Evolutionary conservation across 2,888 invertebrate genomes (phyloP), one percentile per base, ranked within the genome.

Genomic region (Balanococcus diminutus): DNA sequence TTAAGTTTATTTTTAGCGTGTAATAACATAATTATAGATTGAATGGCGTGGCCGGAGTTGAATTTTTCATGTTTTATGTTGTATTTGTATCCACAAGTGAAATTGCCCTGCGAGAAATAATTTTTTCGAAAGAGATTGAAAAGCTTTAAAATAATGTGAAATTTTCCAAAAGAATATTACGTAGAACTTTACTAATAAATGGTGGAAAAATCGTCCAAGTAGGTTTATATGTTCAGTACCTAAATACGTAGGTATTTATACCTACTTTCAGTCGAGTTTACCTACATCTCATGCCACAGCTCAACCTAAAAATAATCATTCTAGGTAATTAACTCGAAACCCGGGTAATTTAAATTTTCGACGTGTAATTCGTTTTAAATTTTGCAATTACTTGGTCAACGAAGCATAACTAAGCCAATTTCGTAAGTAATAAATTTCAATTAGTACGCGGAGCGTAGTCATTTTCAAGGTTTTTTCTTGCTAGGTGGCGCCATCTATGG

Each of bases 381-480:
- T 79, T 79, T 9, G 31, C 75, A 79, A 79, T 36, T 79, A 36
- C 75, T 79, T 11, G 32, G 36, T 22, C 36, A 36, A 36, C 75
- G 36, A 19, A 79, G 75, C 36, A 36, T 79, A 36, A 11, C 31
- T 36, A 79, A 36, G 36, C 28, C n/a, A 79, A 36, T 79, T 36
- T 32, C 31, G 31, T 36, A 79, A n/a, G 75, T 79, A 32, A 36
- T 79, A 79, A 36, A 79, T 79, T 79, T 79, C 75, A 79, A 79
- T 79, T 79, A 79, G 28, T 16, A 19, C 36, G 75, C 14, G 11
- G 16, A 31, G 6, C 31, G 75, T 79, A 19, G 36, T 36, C 36
- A 79, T 79, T 79, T 79, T 79, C 75, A 79, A 79, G 75, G 75
- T 79, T 79, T 36, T 67, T 67, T 67, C 28, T 67, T 79, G 75